These are phyloP conservation scores for Rallus limicola DNA, from an alignment of 2,113 vertebrate genomes.

Conservation along the genomic window DNA sequence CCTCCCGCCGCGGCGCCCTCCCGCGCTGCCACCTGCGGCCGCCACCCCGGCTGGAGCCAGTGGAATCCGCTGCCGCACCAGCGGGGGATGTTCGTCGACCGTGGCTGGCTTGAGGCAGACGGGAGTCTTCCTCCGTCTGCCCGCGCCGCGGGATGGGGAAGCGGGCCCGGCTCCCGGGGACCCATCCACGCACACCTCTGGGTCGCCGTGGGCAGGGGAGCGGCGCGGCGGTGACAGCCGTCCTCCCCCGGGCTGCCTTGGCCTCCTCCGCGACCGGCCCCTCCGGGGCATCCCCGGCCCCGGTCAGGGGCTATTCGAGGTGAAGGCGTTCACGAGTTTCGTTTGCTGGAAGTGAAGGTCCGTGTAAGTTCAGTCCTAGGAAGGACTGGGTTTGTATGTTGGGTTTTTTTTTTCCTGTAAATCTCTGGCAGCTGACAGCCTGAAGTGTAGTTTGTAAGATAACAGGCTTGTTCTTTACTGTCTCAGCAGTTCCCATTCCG, in stretches of 20 bases:
- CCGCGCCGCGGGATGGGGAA: neutral
- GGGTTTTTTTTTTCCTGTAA: constrained; percentile 41
- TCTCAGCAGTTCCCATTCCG: constrained; percentile 60
- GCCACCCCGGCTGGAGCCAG: neutral
- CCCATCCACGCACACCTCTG: too few relatives aligned
- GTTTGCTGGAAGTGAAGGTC: constrained; percentile 2
- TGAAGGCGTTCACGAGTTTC: neutral
- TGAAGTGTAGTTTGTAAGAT: constrained; percentile 72
- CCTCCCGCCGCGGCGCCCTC: neutral
- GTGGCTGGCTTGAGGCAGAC: neutral
- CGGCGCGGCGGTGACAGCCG: too few relatives aligned
- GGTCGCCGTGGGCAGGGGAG: neutral
- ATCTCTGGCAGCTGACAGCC: constrained; percentile 70
- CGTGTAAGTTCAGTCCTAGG: neutral
- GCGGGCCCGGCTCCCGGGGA: too few relatives aligned
- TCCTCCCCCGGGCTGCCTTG: too few relatives aligned
- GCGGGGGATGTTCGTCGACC: too few relatives aligned
- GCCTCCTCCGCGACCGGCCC: neutral
- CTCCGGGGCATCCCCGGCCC: neutral
- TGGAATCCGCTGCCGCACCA: too few relatives aligned
- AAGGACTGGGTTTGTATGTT: neutral
- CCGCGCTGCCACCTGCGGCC: neutral
- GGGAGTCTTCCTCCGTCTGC: neutral
- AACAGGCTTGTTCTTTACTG: constrained; percentile 68
- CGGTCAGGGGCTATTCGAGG: neutral